phyloP scores from a whole-genome alignment of 2,888 invertebrate species.

The Lithophane ornitopus region DNA sequence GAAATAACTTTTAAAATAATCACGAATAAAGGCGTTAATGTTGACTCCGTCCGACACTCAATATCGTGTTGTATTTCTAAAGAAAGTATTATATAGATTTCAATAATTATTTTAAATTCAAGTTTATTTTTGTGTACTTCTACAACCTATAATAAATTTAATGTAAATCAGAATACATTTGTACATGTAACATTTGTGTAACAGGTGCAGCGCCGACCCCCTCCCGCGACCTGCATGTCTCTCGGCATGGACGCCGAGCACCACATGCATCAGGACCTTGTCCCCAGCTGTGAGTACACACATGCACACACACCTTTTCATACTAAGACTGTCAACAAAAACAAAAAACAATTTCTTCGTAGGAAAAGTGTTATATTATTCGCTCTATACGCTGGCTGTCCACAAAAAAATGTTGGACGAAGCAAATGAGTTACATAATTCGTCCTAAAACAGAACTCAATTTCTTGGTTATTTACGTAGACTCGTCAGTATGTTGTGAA shows the following conservation, averaged over 20 bases:
- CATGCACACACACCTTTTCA: conserved; percentile 3
- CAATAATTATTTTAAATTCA: neutral
- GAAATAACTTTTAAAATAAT: neutral
- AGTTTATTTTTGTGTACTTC: neutral
- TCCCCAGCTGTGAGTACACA: conserved; percentile 86
- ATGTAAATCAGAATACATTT: neutral
- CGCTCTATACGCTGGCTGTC: neutral
- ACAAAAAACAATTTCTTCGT: too few species aligned
- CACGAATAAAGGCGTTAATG: neutral
- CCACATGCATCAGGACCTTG: conserved; percentile 88
- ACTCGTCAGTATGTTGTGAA: conserved; percentile 4
- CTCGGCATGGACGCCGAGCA: conserved; percentile 87
- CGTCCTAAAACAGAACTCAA: neutral
- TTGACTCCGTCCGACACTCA: too few species aligned
- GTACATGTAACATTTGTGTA: conserved; percentile 26
- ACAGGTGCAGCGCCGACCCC: conserved; percentile 88
- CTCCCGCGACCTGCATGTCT: conserved; percentile 85
- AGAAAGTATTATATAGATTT: too few species aligned
- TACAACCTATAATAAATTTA: neutral
- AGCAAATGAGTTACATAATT: neutral
- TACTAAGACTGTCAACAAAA: neutral
- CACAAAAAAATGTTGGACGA: neutral
- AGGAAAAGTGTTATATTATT: neutral
- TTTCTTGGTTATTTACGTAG: neutral
- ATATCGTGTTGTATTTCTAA: neutral